phyloP scores from a whole-genome alignment of 2,113 vertebrate genomes.

The Chaetorhynchus papuensis region DNA sequence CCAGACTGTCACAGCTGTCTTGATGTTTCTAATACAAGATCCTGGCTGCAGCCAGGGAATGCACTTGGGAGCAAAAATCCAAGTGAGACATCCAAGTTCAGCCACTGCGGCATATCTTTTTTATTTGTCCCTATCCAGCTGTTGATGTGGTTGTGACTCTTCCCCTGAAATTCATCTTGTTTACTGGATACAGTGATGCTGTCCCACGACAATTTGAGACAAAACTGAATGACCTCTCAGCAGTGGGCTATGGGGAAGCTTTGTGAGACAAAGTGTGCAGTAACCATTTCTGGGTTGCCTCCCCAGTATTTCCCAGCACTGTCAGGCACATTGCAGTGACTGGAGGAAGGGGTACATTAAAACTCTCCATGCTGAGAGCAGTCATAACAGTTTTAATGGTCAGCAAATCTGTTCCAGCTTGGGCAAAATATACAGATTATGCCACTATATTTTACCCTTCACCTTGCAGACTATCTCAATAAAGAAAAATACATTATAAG shows the following conservation, averaged over 20 bases:
- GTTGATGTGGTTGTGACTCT: not conserved
- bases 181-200: not conserved
- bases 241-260: not conserved
- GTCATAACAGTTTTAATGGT: not conserved
- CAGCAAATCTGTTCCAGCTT: not conserved
- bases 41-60: not conserved
- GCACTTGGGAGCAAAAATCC: not conserved
- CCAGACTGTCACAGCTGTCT: not conserved
- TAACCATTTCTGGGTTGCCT: not conserved
- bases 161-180: not conserved
- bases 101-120: not conserved
- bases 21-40: not conserved
- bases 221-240: not conserved
- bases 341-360: not conserved
- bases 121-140: not conserved
- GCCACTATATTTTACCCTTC: not conserved
- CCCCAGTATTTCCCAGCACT: not conserved
- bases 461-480: not conserved
- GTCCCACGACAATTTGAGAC: not conserved
- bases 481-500: not conserved
- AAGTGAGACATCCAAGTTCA: not conserved
- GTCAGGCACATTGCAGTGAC: not conserved
- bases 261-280: not conserved
- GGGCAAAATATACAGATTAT: not conserved
- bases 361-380: not conserved